These are phyloP conservation scores for Lobophora halterata DNA, from an alignment of 2,888 invertebrate species.

Conservation along the genomic window DNA sequence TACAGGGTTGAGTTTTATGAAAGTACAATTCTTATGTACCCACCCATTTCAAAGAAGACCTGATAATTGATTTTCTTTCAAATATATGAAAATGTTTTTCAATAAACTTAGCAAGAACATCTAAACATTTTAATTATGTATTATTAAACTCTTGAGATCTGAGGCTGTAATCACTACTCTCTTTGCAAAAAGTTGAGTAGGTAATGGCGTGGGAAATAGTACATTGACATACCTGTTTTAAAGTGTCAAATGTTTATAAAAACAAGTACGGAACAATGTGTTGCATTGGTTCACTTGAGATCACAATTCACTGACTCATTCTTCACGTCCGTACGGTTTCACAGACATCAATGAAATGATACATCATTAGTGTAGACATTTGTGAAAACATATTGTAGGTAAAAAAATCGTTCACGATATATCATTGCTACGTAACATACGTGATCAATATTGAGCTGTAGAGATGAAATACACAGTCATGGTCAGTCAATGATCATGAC, in stretches of 20 bases:
- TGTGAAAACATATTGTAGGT: constrained; percentile 41
- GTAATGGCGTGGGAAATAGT: not conserved
- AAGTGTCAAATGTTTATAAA: constrained; percentile 20
- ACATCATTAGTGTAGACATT: constrained; percentile 36
- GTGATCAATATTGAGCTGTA: constrained; percentile 1
- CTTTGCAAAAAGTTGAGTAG: no score
- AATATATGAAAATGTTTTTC: no score
- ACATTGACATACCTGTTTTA: constrained; percentile 13
- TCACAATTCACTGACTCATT: constrained; percentile 37
- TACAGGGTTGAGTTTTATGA: no score
- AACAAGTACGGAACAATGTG: constrained; percentile 22
- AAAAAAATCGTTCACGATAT: no score
- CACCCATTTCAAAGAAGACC: no score
- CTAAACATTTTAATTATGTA: no score
- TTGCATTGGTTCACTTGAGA: constrained; percentile 23
- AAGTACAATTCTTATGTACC: no score
- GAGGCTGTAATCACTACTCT: no score
- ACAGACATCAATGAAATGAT: constrained; percentile 62
- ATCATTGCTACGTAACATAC: constrained; percentile 1
- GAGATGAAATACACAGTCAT: not conserved
- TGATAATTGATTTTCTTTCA: no score
- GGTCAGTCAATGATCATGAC: constrained; percentile 9
- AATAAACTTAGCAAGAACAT: no score
- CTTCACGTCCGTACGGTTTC: constrained; percentile 44
- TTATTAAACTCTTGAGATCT: no score